These are phyloP conservation scores for Xylocopa sonorina DNA, from an alignment of 1,140 invertebrate genomes.

Conservation along the genomic window DNA sequence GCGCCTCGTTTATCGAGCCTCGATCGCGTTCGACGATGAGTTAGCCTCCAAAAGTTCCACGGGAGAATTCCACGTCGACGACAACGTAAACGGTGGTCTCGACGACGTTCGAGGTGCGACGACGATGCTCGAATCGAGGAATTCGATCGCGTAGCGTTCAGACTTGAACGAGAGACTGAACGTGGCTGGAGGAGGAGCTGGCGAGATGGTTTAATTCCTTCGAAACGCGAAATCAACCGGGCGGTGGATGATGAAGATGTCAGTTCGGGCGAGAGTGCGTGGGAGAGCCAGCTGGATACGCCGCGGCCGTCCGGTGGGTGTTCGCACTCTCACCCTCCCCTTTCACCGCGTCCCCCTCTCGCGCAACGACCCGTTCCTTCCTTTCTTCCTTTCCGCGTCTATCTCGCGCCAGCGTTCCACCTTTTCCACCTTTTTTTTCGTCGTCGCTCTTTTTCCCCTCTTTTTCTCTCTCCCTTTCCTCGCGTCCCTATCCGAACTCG, in stretches of 20 bases:
- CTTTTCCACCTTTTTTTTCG: not conserved
- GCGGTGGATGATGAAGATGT: conserved; percentile 75
- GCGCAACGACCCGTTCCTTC: not conserved
- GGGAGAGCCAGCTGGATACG: conserved; percentile 72
- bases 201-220: conserved; percentile 67
- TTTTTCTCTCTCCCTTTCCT: conserved; percentile 22
- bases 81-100: not conserved
- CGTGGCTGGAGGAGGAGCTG: too few species aligned
- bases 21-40: conserved; percentile 57
- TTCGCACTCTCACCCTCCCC: conserved; percentile 61
- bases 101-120: conserved; percentile 14
- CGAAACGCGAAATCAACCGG: conserved; percentile 65
- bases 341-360: not conserved
- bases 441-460: conserved; percentile 3
- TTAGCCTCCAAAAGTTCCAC: not conserved
- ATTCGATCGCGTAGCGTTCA: too few species aligned
- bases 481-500: not conserved
- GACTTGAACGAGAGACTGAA: too few species aligned
- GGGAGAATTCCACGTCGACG: not conserved
- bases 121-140: too few species aligned
- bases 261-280: conserved; percentile 70
- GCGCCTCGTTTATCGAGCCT: conserved; percentile 23
- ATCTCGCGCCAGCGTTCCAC: too few species aligned
- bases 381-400: too few species aligned
- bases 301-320: conserved; percentile 65